These are phyloP conservation scores for Centropus unirufus DNA, from an alignment of 2,113 vertebrate species.

Conservation along the genomic window DNA sequence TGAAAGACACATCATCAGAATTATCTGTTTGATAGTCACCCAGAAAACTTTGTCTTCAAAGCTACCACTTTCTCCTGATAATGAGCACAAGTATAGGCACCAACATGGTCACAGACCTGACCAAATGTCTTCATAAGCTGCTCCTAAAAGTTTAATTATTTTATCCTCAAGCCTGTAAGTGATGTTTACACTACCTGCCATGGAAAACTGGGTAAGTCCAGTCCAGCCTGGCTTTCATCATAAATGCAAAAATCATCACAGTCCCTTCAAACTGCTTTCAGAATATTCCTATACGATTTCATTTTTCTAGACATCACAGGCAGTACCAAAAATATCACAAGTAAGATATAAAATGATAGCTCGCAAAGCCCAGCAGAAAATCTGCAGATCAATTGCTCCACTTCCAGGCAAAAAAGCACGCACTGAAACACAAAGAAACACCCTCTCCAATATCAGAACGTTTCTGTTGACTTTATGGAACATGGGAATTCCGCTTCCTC, in stretches of 20 bases:
- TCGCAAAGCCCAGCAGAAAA: slow-evolving; percentile 24
- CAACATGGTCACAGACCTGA: not conserved
- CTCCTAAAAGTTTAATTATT: slow-evolving; percentile 6
- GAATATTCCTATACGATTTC: not conserved
- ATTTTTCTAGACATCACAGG: not conserved
- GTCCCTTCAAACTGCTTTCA: not conserved
- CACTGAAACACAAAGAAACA: not conserved
- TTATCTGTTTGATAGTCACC: not conserved
- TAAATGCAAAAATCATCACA: not conserved
- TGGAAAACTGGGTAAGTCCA: not conserved
- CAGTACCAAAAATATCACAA: not conserved
- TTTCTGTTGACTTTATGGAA: not conserved
- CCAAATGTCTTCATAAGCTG: not conserved
- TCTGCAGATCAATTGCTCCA: not conserved
- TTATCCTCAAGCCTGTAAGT: not conserved
- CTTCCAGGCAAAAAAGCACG: not conserved
- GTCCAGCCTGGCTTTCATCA: not conserved
- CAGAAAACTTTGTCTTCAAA: not conserved
- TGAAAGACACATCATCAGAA: not conserved
- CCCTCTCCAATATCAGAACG: not conserved
- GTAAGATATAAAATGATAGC: not conserved
- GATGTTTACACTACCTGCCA: not conserved
- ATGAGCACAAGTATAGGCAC: not conserved
- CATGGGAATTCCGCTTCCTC: not conserved
- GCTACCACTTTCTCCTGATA: not conserved